These are phyloP conservation scores for Linnaemya tessellans DNA, from an alignment of 2,888 invertebrate genomes.

Conservation along the genomic window DNA sequence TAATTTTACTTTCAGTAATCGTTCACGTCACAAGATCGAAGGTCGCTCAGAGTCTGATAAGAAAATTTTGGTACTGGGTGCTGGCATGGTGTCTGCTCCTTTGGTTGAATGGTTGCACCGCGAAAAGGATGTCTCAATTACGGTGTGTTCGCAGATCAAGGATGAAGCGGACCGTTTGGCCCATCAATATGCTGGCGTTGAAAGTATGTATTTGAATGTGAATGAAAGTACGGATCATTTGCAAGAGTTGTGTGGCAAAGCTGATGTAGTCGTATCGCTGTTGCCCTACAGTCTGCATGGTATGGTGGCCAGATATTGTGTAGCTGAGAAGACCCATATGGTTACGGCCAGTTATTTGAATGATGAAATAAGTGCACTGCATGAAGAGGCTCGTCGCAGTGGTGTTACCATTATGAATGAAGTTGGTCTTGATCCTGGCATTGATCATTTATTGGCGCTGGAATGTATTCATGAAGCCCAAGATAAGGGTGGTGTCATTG, in stretches of 20 bases:
- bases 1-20: slow-evolving; percentile 82
- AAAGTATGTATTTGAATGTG: slow-evolving; percentile 92
- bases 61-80: slow-evolving; percentile 95
- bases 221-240: slow-evolving; percentile 88
- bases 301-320: slow-evolving; percentile 92
- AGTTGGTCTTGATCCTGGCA: slow-evolving; percentile 99
- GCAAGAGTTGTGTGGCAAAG: slow-evolving; percentile 88
- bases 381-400: slow-evolving; percentile 93
- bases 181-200: slow-evolving; percentile 89
- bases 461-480: slow-evolving; percentile 98
- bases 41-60: slow-evolving; percentile 86
- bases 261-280: slow-evolving; percentile 92
- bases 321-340: slow-evolving; percentile 93
- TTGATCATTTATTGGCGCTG: slow-evolving; percentile 97
- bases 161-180: slow-evolving; percentile 95
- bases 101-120: slow-evolving; percentile 96
- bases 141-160: slow-evolving; percentile 93
- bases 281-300: slow-evolving; percentile 96
- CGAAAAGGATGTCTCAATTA: slow-evolving; percentile 91
- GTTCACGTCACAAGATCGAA: slow-evolving; percentile 90
- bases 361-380: slow-evolving; percentile 91
- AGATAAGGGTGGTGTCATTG: slow-evolving; percentile 94
- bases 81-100: slow-evolving; percentile 97
- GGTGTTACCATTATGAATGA: slow-evolving; percentile 98
- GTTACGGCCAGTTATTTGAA: slow-evolving; percentile 98